Evolutionary conservation across 2,888 invertebrate species (phyloP).

Genomic region (Erebia ligea): DNA sequence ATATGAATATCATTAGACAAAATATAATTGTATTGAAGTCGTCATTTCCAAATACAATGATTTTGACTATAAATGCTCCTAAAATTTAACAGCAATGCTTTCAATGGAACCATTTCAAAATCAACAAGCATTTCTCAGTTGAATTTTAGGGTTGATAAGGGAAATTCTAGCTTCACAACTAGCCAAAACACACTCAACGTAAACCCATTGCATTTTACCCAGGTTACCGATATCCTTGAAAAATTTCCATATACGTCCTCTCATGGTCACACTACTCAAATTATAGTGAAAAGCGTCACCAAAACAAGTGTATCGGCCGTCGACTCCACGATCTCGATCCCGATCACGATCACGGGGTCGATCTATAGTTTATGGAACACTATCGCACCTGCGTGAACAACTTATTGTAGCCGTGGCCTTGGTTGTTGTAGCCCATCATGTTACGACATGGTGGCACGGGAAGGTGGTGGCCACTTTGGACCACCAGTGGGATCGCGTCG

Average conservation of each 20-base stretch:
- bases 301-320: conserved; percentile 39
- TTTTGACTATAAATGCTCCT: no score
- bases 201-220: conserved; percentile 26
- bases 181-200: conserved; percentile 18
- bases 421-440: conserved; percentile 91
- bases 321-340: not conserved
- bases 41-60: no score
- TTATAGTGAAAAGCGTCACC: conserved; percentile 25
- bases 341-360: no score
- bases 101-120: no score
- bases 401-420: conserved; percentile 91
- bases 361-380: not conserved
- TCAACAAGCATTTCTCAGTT: not conserved
- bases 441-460: conserved; percentile 84
- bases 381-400: conserved; percentile 89
- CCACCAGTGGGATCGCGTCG: conserved; percentile 80
- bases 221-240: conserved; percentile 34
- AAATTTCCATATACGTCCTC: conserved; percentile 40
- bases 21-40: no score
- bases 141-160: not conserved
- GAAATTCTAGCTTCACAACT: not conserved
- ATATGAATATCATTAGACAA: no score
- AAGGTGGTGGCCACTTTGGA: conserved; percentile 76
- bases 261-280: conserved; percentile 28
- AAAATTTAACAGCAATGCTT: no score